Evolutionary conservation across 2,888 invertebrate species (phyloP), one percentile per base, ranked within the genome.

Genomic region (Octodonta nipae): DNA sequence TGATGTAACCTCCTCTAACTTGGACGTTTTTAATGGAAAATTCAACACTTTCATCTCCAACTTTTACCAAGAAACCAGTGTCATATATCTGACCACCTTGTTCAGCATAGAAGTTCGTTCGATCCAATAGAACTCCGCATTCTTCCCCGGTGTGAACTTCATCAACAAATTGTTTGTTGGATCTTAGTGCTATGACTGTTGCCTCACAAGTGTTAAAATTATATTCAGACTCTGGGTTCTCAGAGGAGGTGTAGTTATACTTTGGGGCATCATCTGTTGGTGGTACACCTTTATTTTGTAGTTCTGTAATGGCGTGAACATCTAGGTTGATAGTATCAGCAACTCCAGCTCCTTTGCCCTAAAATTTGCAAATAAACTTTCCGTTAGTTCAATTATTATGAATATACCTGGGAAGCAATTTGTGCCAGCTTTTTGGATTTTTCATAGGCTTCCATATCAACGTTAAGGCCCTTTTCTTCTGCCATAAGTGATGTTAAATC

Each of bases 41-140:
- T 66, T 95, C 95, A 7, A 80, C 80, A 59, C 75, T 80, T 55
- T 89, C 88, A 58, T 89, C 87, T 35, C 70, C 73, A 4, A 68
- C 58, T 66, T 88, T 89, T 0, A 79, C 78, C 59, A 93, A 70
- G 47, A 81, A 89, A 13, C 98, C 98, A 54, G 87, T 86, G 59
- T 99, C 98, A 59, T 76, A 93, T 50, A 91, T 93, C 66, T 99
- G 98, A 8, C 98, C 98, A 40, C 98, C 98, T 64, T 95, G 91
- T 63, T 99, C 98, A 1, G 98, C 95, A 63, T 99, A 99, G 63
- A 99, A 99, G 60, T 73, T 83, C 0, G 96, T 98, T 50, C 70
- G 73, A 58, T 98, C 88, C 37, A 98, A 66, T 42, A 99, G 66
- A 33, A 99, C 65, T 11, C 91, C 95, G 59, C 91, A 91, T 60